These are phyloP conservation scores for Drosophila sp. DNA, from an alignment of 1,140 invertebrate species.

Conservation along the genomic window DNA sequence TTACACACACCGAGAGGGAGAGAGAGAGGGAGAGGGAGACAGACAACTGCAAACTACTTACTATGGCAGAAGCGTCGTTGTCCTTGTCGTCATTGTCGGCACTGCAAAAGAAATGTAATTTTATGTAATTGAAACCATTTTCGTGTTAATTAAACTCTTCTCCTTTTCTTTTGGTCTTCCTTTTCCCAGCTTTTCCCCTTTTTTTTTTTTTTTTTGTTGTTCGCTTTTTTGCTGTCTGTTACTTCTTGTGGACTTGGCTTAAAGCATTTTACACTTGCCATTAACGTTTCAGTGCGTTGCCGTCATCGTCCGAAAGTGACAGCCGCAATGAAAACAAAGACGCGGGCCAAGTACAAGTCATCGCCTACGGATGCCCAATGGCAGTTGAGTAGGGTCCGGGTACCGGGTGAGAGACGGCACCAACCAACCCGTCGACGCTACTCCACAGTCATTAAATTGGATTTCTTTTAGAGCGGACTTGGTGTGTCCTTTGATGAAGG, in stretches of 20 bases:
- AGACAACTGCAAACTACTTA: conserved; percentile 51
- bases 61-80: conserved; percentile 44
- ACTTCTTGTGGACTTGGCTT: conserved; percentile 60
- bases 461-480: conserved; percentile 60
- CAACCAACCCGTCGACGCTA: conserved; percentile 20
- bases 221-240: conserved; percentile 25
- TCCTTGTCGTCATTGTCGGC: conserved; percentile 28
- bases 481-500: conserved; percentile 45
- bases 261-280: conserved; percentile 81
- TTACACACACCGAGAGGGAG: conserved; percentile 6
- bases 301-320: conserved; percentile 60
- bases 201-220: conserved; percentile 5
- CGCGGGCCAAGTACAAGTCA: conserved; percentile 63
- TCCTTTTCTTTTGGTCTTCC: conserved; percentile 45
- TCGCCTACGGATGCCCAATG: conserved; percentile 29
- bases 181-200: conserved; percentile 15
- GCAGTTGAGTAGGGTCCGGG: conserved; percentile 52
- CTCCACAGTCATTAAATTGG: conserved; percentile 72
- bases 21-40: neutral
- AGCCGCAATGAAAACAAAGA: conserved; percentile 80
- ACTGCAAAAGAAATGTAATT: conserved; percentile 74
- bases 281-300: conserved; percentile 68
- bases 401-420: neutral
- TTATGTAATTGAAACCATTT: conserved; percentile 82
- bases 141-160: conserved; percentile 82